Conservation (phyloP, 2,113 vertebrate genomes). For the Malurus cyaneus region DNA sequence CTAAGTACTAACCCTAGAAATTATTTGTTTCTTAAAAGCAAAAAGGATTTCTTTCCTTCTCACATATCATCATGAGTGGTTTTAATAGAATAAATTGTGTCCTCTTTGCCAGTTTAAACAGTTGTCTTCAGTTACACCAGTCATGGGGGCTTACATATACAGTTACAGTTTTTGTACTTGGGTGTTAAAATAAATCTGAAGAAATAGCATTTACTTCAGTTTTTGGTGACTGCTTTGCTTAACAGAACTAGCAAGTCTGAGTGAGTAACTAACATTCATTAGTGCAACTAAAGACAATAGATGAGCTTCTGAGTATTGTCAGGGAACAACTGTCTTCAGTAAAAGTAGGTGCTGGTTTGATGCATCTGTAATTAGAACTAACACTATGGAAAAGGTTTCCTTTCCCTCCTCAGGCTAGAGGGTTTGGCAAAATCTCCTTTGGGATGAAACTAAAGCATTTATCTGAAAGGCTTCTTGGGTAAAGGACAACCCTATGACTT, state of each 20-base stretch:
- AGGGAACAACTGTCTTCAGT: background rate
- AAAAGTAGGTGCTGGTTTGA: background rate
- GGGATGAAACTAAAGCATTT: background rate
- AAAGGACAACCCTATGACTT: background rate
- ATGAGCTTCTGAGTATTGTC: background rate
- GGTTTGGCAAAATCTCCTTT: background rate
- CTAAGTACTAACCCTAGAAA: background rate
- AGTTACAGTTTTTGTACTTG: background rate
- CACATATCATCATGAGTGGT: background rate
- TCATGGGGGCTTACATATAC: background rate
- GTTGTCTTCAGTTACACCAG: background rate
- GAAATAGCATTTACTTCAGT: background rate
- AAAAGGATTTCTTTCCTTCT: background rate
- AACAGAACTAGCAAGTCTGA: background rate
- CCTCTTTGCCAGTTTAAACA: background rate
- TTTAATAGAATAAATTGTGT: slow-evolving; percentile 2
- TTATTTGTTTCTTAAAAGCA: slow-evolving; percentile 3
- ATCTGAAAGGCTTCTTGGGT: background rate
- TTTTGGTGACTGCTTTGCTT: background rate
- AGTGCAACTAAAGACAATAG: background rate
- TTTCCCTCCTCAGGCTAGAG: background rate
- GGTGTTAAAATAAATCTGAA: background rate
- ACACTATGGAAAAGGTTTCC: background rate
- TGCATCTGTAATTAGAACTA: background rate
- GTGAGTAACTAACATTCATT: background rate